Base-by-base conservation (phyloP, 1,140 invertebrate genomes). In the Sitophilus oryzae region DNA sequence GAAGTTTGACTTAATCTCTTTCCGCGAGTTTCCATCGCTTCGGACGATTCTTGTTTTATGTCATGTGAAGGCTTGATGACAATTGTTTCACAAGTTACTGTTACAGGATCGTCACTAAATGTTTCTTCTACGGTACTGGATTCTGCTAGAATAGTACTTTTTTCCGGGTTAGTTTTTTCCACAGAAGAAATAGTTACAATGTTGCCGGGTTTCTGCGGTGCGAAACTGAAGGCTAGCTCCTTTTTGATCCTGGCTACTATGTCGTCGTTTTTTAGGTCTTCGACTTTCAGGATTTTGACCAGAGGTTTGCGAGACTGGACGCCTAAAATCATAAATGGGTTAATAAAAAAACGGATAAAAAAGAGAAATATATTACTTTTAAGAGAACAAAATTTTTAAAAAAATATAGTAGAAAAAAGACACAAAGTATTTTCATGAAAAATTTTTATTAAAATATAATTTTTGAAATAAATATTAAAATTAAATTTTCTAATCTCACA, bases 181-280 rank as follows among this genome's bases (percentile, higher is more conserved):
- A 16, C 36, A 11, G 34, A 3, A 10, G 34, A 18, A 1, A 38
- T 9, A 9, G 23, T 52, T 35, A 49, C 47, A 15, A 21, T 22
- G 16, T 40, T 56, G 18, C 11, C 34, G 14, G 4, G 4, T 46
- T 38, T 49, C 35, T 49, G 37, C 5, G 36, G 6, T n/a, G 18
- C 1, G 10, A 46, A 19, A 35, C 10, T 60, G 50, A 18, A 40
- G 38, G 47, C 56, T 3, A 65, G 43, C 42, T 65, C 62, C 35
- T 64, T 60, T 59, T 66, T 66, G 6, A 66, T 66, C 20, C 60
- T 56, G n/a, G 49, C 51, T 4, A 65, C 57, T 14, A 59, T 62
- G 25, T 48, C 49, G 43, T 61, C 61, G 38, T 61, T 60, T 49
- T 65, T 63, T 14, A 64, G 34, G 21, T 64, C 62, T 46, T 64